Percentiles rank a stretch among this genome's conserved stretches.
Conservation (phyloP, 1,140 invertebrate species). For the Leptinotarsa undecemlineata region DNA sequence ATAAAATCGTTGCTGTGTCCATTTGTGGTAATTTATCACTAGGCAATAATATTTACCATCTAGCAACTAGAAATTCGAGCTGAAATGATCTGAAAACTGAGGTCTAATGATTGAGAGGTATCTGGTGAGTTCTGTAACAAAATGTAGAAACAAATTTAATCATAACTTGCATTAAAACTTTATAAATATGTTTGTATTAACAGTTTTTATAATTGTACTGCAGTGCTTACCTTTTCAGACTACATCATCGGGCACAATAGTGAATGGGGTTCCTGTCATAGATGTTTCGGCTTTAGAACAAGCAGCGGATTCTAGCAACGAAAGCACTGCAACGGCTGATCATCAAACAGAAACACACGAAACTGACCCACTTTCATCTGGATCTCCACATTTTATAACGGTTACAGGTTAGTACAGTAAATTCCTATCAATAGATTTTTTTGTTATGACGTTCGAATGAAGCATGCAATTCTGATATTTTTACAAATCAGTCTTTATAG, state of each 20-base stretch:
- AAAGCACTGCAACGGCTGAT: constrained; percentile 51
- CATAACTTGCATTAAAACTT: too few relatives aligned
- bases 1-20: background rate
- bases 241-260: constrained; percentile 41
- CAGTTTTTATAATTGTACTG: too few relatives aligned
- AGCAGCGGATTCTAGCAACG: constrained; percentile 54
- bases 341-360: constrained; percentile 50
- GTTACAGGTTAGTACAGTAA: constrained; percentile 50
- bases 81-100: background rate
- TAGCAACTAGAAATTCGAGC: background rate
- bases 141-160: background rate
- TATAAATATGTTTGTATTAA: too few relatives aligned
- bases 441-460: too few relatives aligned
- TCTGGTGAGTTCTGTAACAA: constrained; percentile 1
- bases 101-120: background rate
- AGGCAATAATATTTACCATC: background rate
- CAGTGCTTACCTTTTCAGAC: constrained; percentile 1
- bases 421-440: too few relatives aligned
- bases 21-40: constrained; percentile 14
- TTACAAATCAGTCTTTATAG: too few relatives aligned
- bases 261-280: constrained; percentile 55
- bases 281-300: constrained; percentile 53
- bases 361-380: constrained; percentile 48
- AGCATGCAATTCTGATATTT: too few relatives aligned
- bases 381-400: constrained; percentile 54